phyloP scores from a whole-genome alignment of 2,113 vertebrate genomes.

The Orycteropus afer region DNA sequence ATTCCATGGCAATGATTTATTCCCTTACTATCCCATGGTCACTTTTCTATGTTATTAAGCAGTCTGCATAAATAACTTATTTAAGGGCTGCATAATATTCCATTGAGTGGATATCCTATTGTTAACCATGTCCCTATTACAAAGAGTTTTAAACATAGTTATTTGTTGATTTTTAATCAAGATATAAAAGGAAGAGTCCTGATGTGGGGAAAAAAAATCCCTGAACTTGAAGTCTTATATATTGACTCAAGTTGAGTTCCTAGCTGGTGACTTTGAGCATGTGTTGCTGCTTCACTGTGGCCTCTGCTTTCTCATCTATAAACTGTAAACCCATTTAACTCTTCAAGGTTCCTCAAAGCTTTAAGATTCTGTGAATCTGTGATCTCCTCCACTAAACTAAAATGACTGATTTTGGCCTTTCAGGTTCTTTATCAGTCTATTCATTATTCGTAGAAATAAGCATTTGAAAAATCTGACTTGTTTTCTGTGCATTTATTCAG shows the following conservation, averaged over 20 bases:
- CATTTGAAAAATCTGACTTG: slow-evolving; percentile 16
- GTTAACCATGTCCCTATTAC: background rate
- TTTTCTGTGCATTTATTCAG: background rate
- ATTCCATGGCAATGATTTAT: no score
- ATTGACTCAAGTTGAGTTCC: background rate
- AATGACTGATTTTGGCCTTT: background rate
- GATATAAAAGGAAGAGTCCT: background rate
- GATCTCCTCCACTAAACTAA: background rate
- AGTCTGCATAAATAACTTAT: background rate
- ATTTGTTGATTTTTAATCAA: background rate
- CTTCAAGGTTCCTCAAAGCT: background rate
- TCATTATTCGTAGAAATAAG: slow-evolving; percentile 1
- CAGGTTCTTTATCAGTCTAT: background rate
- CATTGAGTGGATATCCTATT: background rate
- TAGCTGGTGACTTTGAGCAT: background rate
- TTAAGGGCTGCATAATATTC: background rate
- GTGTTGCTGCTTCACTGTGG: background rate
- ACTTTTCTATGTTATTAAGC: background rate
- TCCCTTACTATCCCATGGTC: background rate
- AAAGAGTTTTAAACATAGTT: background rate
- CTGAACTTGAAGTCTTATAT: background rate
- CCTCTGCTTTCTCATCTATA: background rate
- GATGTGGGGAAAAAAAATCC: background rate
- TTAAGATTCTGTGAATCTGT: background rate
- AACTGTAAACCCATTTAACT: background rate